phyloP scores from a whole-genome alignment of 92 coral and sea anemone genomes.

The Nematostella vectensis region DNA sequence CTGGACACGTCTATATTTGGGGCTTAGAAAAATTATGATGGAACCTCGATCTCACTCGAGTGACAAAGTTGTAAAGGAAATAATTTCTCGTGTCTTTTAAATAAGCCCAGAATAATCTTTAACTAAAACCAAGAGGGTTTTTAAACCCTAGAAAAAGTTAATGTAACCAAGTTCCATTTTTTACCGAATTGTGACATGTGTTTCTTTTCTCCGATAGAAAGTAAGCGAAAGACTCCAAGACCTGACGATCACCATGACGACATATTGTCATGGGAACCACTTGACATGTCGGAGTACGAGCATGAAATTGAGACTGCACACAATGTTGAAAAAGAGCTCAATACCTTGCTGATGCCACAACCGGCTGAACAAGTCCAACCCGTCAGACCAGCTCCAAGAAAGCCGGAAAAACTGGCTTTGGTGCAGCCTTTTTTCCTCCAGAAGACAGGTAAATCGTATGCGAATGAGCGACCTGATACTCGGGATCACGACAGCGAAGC shows the following conservation, averaged over 20 bases:
- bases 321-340: constrained; percentile 38
- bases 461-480: too few species aligned
- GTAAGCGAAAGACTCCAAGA: constrained; percentile 11
- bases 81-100: neutral
- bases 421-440: too few species aligned
- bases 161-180: too few species aligned
- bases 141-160: too few species aligned
- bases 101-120: neutral
- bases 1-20: too few species aligned
- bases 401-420: neutral
- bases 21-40: too few species aligned
- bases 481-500: too few species aligned
- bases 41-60: too few species aligned
- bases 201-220: constrained; percentile 11
- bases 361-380: neutral
- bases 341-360: neutral
- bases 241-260: constrained; percentile 24
- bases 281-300: constrained; percentile 73
- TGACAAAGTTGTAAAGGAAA: neutral
- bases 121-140: neutral
- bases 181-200: too few species aligned
- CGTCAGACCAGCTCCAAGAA: neutral
- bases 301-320: constrained; percentile 44
- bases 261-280: constrained; percentile 51
- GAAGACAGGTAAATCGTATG: too few species aligned